Evolutionary conservation across 2,797 vertebrate genomes (phyloP).

Genomic region (Brotogeris chrysoptera): DNA sequence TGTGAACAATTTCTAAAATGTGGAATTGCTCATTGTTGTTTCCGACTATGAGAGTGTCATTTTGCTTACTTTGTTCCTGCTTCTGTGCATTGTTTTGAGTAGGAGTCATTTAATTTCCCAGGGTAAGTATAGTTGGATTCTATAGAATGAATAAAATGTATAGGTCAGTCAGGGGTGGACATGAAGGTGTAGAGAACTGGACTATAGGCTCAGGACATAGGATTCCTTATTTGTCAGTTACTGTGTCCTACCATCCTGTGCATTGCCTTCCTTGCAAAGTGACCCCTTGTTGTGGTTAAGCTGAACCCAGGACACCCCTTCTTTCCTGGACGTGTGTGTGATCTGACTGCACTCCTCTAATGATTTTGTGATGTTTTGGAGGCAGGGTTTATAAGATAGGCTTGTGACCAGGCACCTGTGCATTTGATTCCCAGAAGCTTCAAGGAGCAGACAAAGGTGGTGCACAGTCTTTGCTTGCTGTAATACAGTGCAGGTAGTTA

Average conservation of each 20-base stretch:
- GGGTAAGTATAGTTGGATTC: not conserved
- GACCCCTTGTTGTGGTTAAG: not conserved
- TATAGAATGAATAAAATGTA: not conserved
- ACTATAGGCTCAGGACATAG: not conserved
- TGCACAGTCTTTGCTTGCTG: not conserved
- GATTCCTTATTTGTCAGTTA: not conserved
- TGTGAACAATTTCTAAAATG: not conserved
- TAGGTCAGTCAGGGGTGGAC: not conserved
- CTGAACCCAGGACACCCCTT: not conserved
- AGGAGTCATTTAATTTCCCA: not conserved
- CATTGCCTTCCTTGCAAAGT: not conserved
- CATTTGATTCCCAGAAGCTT: not conserved
- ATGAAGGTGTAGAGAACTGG: not conserved
- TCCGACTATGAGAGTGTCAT: not conserved
- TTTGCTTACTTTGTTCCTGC: not conserved
- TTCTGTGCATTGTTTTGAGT: not conserved
- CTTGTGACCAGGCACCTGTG: accelerated
- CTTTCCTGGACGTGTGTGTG: not conserved
- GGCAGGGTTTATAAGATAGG: not conserved
- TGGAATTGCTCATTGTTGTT: not conserved
- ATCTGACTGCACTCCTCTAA: not conserved
- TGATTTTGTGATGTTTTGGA: not conserved
- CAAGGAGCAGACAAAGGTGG: not conserved
- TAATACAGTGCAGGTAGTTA: not conserved
- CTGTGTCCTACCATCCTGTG: not conserved